Evolutionary conservation across 2,888 invertebrate genomes (phyloP).

Genomic region (Timema podura): DNA sequence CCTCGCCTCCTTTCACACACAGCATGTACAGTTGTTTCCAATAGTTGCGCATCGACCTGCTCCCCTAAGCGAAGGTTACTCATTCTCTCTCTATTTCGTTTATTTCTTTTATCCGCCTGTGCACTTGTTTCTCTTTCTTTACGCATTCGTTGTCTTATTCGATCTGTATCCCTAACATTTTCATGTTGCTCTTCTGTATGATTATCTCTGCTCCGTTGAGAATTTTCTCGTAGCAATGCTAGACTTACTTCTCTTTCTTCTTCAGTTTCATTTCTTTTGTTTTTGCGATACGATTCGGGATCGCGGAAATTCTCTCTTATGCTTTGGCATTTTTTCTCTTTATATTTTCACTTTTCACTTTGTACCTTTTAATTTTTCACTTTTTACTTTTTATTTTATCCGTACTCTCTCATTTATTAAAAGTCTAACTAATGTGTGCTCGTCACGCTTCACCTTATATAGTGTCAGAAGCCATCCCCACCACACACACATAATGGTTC

Average conservation of each 20-base stretch:
- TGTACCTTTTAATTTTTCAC: slow-evolving; percentile 1
- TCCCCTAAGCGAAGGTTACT: slow-evolving; percentile 14
- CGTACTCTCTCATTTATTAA: slow-evolving; percentile 1
- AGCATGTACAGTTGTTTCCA: slow-evolving; percentile 11
- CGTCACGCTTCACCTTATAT: slow-evolving; percentile 11
- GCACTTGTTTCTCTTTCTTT: slow-evolving; percentile 6
- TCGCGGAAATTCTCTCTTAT: slow-evolving; percentile 16
- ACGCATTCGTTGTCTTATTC: slow-evolving; percentile 12
- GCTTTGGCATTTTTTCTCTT: slow-evolving; percentile 14
- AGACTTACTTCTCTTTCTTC: slow-evolving; percentile 13
- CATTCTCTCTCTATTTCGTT: slow-evolving; percentile 13
- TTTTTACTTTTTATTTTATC: slow-evolving; percentile 13
- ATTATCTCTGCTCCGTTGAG: too few relatives aligned
- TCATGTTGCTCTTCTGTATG: slow-evolving; percentile 11
- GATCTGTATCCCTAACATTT: slow-evolving; percentile 11
- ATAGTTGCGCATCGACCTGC: slow-evolving; percentile 4
- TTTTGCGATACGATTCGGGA: slow-evolving; percentile 11
- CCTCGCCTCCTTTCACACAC: slow-evolving; percentile 15
- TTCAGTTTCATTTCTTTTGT: not conserved
- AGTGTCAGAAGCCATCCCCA: too few relatives aligned
- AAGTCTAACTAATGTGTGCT: not conserved
- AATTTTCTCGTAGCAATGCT: too few relatives aligned
- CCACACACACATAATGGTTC: slow-evolving; percentile 13
- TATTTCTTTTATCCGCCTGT: slow-evolving; percentile 17
- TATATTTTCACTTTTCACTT: slow-evolving; percentile 15